phyloP scores from a whole-genome alignment of 2,888 invertebrate species.

The Lacanobia oleracea region DNA sequence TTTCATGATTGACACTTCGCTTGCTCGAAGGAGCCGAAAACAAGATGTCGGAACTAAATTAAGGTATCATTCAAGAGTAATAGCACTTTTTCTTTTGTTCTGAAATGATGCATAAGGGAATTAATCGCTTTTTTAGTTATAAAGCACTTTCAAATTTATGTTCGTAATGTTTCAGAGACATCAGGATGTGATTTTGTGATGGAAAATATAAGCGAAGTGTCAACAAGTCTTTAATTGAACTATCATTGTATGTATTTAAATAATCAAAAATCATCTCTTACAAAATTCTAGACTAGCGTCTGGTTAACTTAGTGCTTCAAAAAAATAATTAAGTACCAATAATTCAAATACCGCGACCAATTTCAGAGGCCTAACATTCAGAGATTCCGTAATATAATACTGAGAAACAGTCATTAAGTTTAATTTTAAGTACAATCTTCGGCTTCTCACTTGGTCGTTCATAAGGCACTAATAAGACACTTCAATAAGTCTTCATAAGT shows the following conservation, averaged over 20 bases:
- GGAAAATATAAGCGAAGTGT: slow-evolving; percentile 50
- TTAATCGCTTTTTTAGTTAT: slow-evolving; percentile 21
- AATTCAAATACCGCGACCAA: slow-evolving; percentile 49
- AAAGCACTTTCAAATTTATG: slow-evolving; percentile 25
- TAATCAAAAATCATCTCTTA: slow-evolving; percentile 33
- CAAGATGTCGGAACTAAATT: slow-evolving; percentile 48
- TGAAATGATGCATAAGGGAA: slow-evolving; percentile 23
- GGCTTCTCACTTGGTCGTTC: slow-evolving; percentile 65
- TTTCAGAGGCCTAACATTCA: slow-evolving; percentile 52
- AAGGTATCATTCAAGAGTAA: slow-evolving; percentile 47
- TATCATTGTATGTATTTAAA: slow-evolving; percentile 35
- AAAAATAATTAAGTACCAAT: slow-evolving; percentile 63
- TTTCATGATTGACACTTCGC: slow-evolving; percentile 66
- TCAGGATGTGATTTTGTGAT: slow-evolving; percentile 6
- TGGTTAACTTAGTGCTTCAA: slow-evolving; percentile 77
- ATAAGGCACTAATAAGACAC: slow-evolving; percentile 77
- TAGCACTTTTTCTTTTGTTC: slow-evolving; percentile 45
- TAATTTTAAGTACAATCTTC: slow-evolving; percentile 69
- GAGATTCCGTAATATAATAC: slow-evolving; percentile 67
- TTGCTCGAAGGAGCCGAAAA: slow-evolving; percentile 47
- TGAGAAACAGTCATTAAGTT: slow-evolving; percentile 63
- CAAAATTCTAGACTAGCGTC: slow-evolving; percentile 66
- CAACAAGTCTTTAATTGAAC: slow-evolving; percentile 40
- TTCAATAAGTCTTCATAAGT: slow-evolving; percentile 65
- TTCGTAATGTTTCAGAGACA: slow-evolving; percentile 11